Percentiles rank a stretch among this genome's conserved stretches.
Evolutionary conservation across 2,888 invertebrate species (phyloP).

Genomic region (Capitulum mitella): DNA sequence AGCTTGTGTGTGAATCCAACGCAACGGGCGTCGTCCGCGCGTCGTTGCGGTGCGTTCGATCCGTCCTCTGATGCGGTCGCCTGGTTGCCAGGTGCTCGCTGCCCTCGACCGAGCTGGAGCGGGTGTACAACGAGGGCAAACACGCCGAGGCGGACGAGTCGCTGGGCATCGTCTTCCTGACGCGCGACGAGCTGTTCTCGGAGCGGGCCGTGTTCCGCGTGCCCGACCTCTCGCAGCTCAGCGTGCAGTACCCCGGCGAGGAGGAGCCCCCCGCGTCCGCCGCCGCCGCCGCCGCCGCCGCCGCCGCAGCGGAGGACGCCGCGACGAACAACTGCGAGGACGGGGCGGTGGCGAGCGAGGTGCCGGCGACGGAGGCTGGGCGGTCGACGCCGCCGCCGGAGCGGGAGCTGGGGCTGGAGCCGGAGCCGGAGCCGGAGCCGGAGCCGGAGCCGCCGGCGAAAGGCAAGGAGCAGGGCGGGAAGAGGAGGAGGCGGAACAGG

Average conservation of each 20-base stretch:
- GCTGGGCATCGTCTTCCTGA: constrained; percentile 27
- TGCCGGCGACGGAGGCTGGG: background rate
- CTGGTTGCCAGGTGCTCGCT: constrained; percentile 25
- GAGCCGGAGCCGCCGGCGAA: background rate
- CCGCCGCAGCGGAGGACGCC: background rate
- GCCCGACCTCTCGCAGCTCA: background rate
- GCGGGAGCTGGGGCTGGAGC: background rate
- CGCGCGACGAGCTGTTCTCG: constrained; percentile 27
- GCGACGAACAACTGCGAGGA: background rate
- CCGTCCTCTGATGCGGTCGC: too few species aligned
- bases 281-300: background rate
- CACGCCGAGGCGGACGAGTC: constrained; percentile 31
- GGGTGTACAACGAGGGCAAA: constrained; percentile 27
- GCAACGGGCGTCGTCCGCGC: too few species aligned
- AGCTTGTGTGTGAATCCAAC: too few species aligned
- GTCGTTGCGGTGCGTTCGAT: too few species aligned
- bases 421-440: background rate
- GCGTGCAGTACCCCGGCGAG: background rate
- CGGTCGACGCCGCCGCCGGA: background rate
- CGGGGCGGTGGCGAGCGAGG: background rate
- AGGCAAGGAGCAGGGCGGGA: background rate
- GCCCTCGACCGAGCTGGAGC: constrained; percentile 25
- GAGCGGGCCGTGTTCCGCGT: background rate
- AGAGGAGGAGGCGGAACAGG: background rate
- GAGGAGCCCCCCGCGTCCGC: background rate